A percentile compares a stretch with the other conserved stretches of the same genome.
phyloP scores from a whole-genome alignment of 2,113 vertebrate genomes.

The Nothoprocta pentlandii region DNA sequence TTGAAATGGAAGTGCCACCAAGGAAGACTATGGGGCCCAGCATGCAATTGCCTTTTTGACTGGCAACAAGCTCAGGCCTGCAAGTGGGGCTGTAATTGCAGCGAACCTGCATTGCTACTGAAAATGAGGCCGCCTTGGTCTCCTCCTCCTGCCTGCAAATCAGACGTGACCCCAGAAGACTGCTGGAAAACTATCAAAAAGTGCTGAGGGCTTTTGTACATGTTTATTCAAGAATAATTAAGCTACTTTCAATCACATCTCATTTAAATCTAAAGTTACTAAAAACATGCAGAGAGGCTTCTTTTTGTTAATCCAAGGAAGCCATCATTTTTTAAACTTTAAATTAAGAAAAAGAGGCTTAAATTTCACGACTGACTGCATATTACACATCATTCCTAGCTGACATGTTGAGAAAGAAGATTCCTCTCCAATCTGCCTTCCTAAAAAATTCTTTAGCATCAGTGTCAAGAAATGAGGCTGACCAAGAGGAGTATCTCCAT shows the following conservation, averaged over 20 bases:
- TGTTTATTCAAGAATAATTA: not conserved
- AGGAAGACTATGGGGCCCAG: not conserved
- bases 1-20: not conserved
- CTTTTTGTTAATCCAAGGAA: not conserved
- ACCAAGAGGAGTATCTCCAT: not conserved
- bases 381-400: not conserved
- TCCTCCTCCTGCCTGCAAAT: not conserved
- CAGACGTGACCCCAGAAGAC: not conserved
- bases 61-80: not conserved
- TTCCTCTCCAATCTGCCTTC: not conserved
- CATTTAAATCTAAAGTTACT: not conserved
- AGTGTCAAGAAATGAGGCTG: not conserved
- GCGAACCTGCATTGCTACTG: not conserved
- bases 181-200: not conserved
- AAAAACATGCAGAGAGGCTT: not conserved
- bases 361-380: not conserved
- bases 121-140: not conserved
- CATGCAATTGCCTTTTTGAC: not conserved
- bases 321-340: not conserved
- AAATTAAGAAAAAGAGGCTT: not conserved
- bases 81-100: not conserved
- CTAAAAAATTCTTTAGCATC: not conserved
- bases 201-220: not conserved
- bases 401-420: not conserved
- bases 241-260: not conserved